phyloP scores from a whole-genome alignment of 1,140 invertebrate genomes.

The Arctopsyche grandis region DNA sequence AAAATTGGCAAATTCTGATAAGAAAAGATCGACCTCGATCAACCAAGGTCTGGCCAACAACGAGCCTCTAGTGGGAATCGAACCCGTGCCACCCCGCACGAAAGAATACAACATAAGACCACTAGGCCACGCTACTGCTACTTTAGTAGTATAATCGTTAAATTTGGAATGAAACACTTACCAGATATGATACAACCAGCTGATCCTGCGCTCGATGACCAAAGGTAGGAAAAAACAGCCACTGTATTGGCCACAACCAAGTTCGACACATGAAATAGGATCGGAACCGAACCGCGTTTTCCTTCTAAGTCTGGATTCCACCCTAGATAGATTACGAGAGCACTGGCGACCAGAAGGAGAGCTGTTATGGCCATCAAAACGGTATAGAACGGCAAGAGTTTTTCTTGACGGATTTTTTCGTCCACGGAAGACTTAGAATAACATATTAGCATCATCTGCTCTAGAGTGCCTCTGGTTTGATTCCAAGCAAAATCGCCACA shows the following conservation, averaged over 20 bases:
- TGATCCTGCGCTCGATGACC: not conserved
- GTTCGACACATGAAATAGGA: not conserved
- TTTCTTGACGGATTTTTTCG: not conserved
- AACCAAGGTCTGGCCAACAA: too few relatives aligned
- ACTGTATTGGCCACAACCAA: constrained; percentile 12
- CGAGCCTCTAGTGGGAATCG: too few relatives aligned
- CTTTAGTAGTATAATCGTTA: too few relatives aligned
- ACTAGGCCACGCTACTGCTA: too few relatives aligned
- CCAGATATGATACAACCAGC: not conserved
- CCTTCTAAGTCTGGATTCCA: constrained; percentile 20
- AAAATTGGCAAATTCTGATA: too few relatives aligned
- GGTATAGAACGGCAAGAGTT: not conserved
- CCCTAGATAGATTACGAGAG: not conserved
- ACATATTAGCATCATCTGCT: not conserved
- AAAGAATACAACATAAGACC: too few relatives aligned
- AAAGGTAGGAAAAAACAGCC: not conserved
- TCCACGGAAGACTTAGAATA: not conserved
- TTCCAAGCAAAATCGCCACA: constrained; percentile 18
- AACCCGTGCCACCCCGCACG: too few relatives aligned
- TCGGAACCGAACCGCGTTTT: not conserved
- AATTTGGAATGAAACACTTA: not conserved
- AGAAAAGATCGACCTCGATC: too few relatives aligned
- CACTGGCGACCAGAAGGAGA: constrained; percentile 14
- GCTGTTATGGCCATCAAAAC: not conserved
- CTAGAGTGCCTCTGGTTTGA: not conserved